phyloP scores from a whole-genome alignment of 2,113 vertebrate genomes.

The Aegotheles bennettii region DNA sequence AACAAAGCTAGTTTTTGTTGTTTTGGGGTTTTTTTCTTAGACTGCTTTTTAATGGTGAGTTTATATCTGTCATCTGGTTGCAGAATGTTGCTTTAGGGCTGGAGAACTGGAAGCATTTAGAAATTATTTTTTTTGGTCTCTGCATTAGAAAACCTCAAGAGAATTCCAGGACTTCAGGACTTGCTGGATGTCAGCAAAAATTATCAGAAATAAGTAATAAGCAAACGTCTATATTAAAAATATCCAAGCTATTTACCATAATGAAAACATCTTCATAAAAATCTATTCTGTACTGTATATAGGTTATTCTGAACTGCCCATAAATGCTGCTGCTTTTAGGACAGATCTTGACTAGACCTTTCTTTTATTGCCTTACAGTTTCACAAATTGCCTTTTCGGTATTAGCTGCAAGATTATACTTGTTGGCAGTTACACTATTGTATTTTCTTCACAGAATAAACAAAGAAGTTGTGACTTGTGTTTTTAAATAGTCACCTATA shows the following conservation, averaged over 20 bases:
- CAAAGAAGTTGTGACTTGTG: neutral
- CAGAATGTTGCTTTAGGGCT: slow-evolving; percentile 65
- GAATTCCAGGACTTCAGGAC: slow-evolving; percentile 27
- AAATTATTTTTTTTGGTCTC: neutral
- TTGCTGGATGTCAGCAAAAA: slow-evolving; percentile 31
- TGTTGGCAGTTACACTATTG: neutral
- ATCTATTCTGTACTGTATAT: neutral
- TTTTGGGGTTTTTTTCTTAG: slow-evolving; percentile 23
- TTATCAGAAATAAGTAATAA: neutral
- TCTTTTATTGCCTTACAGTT: neutral
- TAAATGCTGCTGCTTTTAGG: neutral
- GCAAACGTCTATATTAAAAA: neutral
- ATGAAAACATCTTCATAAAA: neutral
- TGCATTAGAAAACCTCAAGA: slow-evolving; percentile 29
- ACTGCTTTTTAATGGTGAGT: slow-evolving; percentile 40
- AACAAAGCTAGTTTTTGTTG: neutral
- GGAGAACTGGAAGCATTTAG: slow-evolving; percentile 50
- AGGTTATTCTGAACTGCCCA: neutral
- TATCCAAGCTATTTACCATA: neutral
- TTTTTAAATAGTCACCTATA: neutral
- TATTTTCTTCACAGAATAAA: neutral
- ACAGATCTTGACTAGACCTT: neutral
- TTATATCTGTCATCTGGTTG: slow-evolving; percentile 70
- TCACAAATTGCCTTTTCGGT: neutral
- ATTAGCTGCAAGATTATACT: neutral